phyloP scores from a whole-genome alignment of 1,140 invertebrate species.

The Aphidius ervi region DNA sequence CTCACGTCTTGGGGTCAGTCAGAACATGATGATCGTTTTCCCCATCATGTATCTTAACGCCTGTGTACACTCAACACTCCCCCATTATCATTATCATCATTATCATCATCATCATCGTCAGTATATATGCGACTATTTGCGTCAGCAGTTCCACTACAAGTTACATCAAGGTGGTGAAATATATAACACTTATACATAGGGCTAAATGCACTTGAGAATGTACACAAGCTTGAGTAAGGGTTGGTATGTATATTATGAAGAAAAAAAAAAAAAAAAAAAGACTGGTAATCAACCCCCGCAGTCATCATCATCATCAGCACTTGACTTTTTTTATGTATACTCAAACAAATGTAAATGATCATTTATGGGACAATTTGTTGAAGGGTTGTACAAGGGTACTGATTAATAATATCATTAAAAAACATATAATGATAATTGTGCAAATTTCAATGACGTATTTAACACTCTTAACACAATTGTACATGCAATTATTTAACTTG shows the following conservation, averaged over 20 bases:
- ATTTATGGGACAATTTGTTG: conserved; percentile 26
- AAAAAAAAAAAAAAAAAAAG: no score
- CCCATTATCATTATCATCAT: not conserved
- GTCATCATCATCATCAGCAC: no score
- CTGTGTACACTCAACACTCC: conserved; percentile 1
- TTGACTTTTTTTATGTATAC: no score
- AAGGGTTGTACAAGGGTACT: conserved; percentile 18
- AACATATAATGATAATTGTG: not conserved
- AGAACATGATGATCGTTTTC: conserved; percentile 15
- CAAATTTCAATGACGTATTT: conserved; percentile 7
- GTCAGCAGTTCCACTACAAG: not conserved
- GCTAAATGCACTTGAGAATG: no score
- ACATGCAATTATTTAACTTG: conserved; percentile 9
- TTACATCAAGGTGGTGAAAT: no score
- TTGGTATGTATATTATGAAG: no score
- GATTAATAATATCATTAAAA: conserved; percentile 14
- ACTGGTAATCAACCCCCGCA: no score
- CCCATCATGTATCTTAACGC: conserved; percentile 12
- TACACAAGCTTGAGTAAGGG: no score
- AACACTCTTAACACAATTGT: conserved; percentile 3
- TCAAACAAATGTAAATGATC: conserved; percentile 23
- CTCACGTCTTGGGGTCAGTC: conserved; percentile 16
- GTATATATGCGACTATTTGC: conserved; percentile 15
- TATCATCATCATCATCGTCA: not conserved
- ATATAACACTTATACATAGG: no score